Conservation (phyloP, 2,888 invertebrate species). For the Portevinia maculata region DNA sequence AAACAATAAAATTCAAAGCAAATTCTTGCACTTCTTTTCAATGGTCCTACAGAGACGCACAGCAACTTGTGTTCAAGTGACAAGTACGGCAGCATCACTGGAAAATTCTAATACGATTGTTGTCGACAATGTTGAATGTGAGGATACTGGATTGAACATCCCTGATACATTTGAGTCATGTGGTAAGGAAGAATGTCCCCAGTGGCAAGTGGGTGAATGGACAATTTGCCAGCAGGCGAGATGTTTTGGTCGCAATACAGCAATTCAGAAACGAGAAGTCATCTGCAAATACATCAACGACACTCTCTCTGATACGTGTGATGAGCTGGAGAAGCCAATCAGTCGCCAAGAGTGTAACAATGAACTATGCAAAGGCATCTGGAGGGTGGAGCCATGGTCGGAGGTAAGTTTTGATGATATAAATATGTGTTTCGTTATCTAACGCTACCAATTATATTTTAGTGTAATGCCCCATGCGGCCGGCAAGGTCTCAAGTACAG, state of each 20-base stretch:
- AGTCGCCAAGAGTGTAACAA: constrained; percentile 91
- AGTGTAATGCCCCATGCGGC: constrained; percentile 95
- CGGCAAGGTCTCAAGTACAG: constrained; percentile 93
- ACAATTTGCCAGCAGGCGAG: constrained; percentile 88
- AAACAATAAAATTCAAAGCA: constrained; percentile 20
- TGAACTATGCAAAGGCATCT: constrained; percentile 93
- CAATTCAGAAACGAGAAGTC: constrained; percentile 88
- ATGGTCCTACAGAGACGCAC: constrained; percentile 78
- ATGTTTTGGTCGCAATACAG: constrained; percentile 90
- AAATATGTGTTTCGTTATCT: background rate
- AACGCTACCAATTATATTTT: constrained; percentile 76
- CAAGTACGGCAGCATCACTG: constrained; percentile 77
- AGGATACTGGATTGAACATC: constrained; percentile 87
- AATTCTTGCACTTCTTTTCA: constrained; percentile 8
- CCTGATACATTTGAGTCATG: constrained; percentile 87
- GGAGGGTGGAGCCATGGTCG: constrained; percentile 96
- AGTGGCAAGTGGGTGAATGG: constrained; percentile 89
- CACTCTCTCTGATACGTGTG: constrained; percentile 84
- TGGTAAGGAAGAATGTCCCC: constrained; percentile 88
- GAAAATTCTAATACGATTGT: constrained; percentile 83
- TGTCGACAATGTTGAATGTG: constrained; percentile 87
- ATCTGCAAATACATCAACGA: constrained; percentile 83
- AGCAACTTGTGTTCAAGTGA: constrained; percentile 78
- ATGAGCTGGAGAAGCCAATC: constrained; percentile 88
- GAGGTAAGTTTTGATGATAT: constrained; percentile 86